Percentiles rank a stretch among this genome's conserved stretches.
These are phyloP conservation scores for Hoplodrina ambigua DNA, from an alignment of 2,888 invertebrate species.

Conservation along the genomic window DNA sequence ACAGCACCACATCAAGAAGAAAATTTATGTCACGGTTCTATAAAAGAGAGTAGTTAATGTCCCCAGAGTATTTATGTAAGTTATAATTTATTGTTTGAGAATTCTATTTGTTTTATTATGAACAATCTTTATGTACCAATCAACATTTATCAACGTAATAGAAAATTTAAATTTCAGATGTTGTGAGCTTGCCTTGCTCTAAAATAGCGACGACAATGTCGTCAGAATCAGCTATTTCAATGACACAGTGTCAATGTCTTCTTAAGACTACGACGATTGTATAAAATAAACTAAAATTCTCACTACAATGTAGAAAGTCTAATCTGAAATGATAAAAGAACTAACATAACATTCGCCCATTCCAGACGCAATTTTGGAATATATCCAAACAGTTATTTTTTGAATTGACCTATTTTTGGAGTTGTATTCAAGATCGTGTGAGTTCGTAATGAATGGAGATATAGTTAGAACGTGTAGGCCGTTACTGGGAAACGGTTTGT, in stretches of 20 bases:
- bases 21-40: neutral
- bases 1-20: neutral
- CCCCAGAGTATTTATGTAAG: neutral
- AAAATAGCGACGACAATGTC: conserved; percentile 48
- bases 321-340: conserved; percentile 33
- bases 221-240: conserved; percentile 38
- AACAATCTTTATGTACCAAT: neutral
- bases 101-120: neutral
- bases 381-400: conserved; percentile 73
- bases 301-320: conserved; percentile 20
- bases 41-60: neutral
- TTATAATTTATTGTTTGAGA: neutral
- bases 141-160: conserved; percentile 5
- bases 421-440: conserved; percentile 66
- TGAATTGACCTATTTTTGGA: conserved; percentile 74
- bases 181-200: conserved; percentile 36
- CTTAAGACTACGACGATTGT: conserved; percentile 8
- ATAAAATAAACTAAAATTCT: conserved; percentile 11
- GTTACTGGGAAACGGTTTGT: conserved; percentile 30
- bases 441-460: conserved; percentile 60
- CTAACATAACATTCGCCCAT: conserved; percentile 38
- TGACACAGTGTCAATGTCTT: conserved; percentile 54
- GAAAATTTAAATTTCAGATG: conserved; percentile 25
- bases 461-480: conserved; percentile 61
- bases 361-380: conserved; percentile 72